A percentile compares a stretch with the other conserved stretches of the same genome.
Conservation (phyloP, 2,888 invertebrate genomes). For the Dione juno region DNA sequence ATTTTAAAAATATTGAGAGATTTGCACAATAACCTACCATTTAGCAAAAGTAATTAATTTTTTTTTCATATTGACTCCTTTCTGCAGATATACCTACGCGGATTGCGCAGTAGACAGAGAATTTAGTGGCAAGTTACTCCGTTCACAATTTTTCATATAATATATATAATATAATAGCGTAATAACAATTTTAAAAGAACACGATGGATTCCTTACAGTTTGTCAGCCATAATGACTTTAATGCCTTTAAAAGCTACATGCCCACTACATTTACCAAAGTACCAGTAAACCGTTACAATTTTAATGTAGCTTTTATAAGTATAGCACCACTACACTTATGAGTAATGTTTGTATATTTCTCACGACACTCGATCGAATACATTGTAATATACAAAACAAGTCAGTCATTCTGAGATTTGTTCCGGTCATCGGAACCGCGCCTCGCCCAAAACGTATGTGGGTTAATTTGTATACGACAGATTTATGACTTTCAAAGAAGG, state of each 20-base stretch:
- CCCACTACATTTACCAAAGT: conserved; percentile 41
- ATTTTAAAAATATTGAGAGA: too few species aligned
- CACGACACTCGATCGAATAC: conserved; percentile 60
- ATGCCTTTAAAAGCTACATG: conserved; percentile 39
- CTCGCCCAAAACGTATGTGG: conserved; percentile 51
- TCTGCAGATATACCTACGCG: background rate
- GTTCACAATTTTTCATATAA: background rate
- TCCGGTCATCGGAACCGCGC: conserved; percentile 50
- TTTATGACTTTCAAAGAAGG: conserved; percentile 61
- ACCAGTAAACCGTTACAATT: conserved; percentile 37
- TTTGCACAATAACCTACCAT: too few species aligned
- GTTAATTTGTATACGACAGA: conserved; percentile 70
- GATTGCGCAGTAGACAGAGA: background rate
- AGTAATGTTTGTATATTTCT: conserved; percentile 58
- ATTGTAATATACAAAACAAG: conserved; percentile 63
- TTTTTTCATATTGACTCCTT: background rate
- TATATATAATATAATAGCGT: background rate
- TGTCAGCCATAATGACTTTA: conserved; percentile 36
- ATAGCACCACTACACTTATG: conserved; percentile 44
- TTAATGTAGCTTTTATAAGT: conserved; percentile 33
- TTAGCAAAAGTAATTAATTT: too few species aligned
- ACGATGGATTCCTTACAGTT: conserved; percentile 16
- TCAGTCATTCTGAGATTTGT: conserved; percentile 54
- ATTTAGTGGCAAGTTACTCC: background rate
- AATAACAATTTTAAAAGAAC: conserved; percentile 7